Conservation (phyloP, 2,888 invertebrate genomes). For the Drosophila anomelani region DNA sequence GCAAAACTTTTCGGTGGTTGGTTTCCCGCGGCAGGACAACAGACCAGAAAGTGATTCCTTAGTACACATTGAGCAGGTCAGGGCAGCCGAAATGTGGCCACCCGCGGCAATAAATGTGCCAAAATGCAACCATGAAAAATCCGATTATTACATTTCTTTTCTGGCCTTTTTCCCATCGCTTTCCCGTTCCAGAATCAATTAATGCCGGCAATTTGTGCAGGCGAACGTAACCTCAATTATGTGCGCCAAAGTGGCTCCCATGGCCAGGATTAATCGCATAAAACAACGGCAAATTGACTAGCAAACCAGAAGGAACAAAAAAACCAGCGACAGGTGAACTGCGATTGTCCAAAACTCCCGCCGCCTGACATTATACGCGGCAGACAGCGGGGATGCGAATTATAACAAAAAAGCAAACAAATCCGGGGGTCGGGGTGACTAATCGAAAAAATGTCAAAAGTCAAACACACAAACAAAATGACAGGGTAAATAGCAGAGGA, state of each 20-base stretch:
- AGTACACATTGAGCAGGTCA: constrained; percentile 62
- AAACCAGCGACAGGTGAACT: constrained; percentile 25
- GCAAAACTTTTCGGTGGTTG: constrained; percentile 63
- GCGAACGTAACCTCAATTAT: constrained; percentile 79
- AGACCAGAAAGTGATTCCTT: constrained; percentile 61
- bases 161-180: constrained; percentile 25
- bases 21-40: constrained; percentile 47
- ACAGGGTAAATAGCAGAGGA: constrained; percentile 59
- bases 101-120: constrained; percentile 69
- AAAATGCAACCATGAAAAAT: constrained; percentile 73
- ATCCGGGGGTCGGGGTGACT: constrained; percentile 40
- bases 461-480: constrained; percentile 67
- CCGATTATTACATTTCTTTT: constrained; percentile 73
- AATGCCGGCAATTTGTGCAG: constrained; percentile 79
- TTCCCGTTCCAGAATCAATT: constrained; percentile 66
- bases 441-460: constrained; percentile 72
- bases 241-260: constrained; percentile 71
- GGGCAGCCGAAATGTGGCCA: constrained; percentile 21
- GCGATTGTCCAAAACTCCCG: constrained; percentile 45
- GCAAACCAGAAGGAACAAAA: constrained; percentile 45
- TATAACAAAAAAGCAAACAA: constrained; percentile 73
- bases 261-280: constrained; percentile 71
- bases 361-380: constrained; percentile 52
- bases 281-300: constrained; percentile 66
- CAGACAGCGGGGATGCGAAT: constrained; percentile 59